A percentile compares a stretch with the other conserved stretches of the same genome.
Evolutionary conservation across 2,113 vertebrate genomes (phyloP).

Genomic region (Engraulis encrasicolus): DNA sequence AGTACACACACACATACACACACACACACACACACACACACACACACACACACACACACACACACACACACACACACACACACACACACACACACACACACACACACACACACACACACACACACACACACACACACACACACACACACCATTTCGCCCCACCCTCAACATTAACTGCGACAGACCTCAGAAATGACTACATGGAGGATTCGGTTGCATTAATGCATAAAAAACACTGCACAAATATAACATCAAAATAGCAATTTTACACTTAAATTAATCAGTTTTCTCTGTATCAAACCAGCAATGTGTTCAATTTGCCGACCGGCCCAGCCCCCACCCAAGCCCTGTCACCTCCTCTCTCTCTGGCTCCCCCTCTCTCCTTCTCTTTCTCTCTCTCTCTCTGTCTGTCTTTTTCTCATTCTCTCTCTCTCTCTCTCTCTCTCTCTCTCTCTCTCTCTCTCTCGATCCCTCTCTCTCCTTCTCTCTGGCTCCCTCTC

Average conservation of each 20-base stretch:
- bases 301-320: constrained; percentile 77
- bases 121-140: too few species aligned
- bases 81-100: too few species aligned
- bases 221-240: constrained; percentile 58
- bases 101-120: too few species aligned
- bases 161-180: constrained; percentile 46
- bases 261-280: constrained; percentile 80
- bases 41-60: too few species aligned
- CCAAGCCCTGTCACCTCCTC: not conserved
- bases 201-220: constrained; percentile 54
- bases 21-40: too few species aligned
- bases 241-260: constrained; percentile 75
- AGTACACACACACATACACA: too few species aligned
- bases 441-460: constrained; percentile 29
- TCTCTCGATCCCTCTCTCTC: constrained; percentile 36
- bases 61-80: too few species aligned
- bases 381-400: constrained; percentile 41
- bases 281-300: constrained; percentile 72
- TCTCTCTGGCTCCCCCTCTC: constrained; percentile 39
- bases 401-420: constrained; percentile 14
- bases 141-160: too few species aligned
- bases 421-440: constrained; percentile 39
- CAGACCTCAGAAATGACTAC: constrained; percentile 52
- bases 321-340: too few species aligned
- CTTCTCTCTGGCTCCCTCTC: constrained; percentile 27